Conservation (phyloP, 2,888 invertebrate genomes). For the Heliconius ismenius region DNA sequence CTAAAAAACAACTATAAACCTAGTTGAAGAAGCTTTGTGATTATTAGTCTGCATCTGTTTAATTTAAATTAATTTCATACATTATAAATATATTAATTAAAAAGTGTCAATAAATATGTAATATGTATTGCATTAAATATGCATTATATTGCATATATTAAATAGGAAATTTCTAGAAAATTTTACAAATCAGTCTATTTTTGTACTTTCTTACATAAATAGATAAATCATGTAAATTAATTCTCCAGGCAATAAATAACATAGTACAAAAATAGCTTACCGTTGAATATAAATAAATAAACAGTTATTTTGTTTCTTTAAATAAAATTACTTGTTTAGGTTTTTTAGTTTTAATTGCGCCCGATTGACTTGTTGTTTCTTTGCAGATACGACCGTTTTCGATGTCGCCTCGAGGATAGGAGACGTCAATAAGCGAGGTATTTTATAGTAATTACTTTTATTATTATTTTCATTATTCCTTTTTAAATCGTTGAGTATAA, state of each 20-base stretch:
- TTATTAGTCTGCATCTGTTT: not conserved
- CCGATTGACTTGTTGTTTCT: slow-evolving; percentile 45
- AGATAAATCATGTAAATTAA: slow-evolving; percentile 24
- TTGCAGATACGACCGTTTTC: slow-evolving; percentile 67
- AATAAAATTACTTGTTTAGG: slow-evolving; percentile 36
- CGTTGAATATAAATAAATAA: slow-evolving; percentile 36
- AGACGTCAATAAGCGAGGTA: slow-evolving; percentile 63
- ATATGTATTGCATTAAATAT: not conserved
- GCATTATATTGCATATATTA: not conserved
- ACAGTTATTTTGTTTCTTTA: slow-evolving; percentile 36
- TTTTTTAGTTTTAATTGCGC: slow-evolving; percentile 30
- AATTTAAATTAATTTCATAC: not conserved
- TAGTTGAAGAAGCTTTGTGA: not conserved
- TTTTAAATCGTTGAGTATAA: not conserved
- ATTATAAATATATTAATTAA: not conserved
- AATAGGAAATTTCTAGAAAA: not conserved
- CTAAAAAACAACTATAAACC: not conserved
- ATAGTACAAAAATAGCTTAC: slow-evolving; percentile 32
- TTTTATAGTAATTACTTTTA: slow-evolving; percentile 9
- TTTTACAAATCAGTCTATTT: not conserved
- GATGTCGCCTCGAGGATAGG: slow-evolving; percentile 58
- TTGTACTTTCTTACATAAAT: not conserved
- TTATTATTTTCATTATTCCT: not conserved
- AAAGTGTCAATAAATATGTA: no score
- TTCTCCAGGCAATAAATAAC: slow-evolving; percentile 8